These are phyloP conservation scores for Hydractinia symbiolongicarpus DNA, from an alignment of 30 jellyfish, hydroid and myxozoan species.

Conservation along the genomic window DNA sequence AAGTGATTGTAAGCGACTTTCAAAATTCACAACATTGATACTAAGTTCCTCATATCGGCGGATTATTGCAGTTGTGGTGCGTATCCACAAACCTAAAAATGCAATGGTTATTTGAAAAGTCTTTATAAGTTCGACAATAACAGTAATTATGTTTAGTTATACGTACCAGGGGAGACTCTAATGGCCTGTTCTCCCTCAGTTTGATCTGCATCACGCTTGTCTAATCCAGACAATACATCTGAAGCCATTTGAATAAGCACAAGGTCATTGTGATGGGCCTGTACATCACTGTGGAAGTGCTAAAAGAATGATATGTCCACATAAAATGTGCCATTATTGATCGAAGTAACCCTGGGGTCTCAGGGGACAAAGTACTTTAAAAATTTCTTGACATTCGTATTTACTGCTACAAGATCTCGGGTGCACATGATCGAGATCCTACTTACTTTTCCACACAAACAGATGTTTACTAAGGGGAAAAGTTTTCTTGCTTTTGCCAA, in stretches of 20 bases:
- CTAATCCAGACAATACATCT: conserved; percentile 85
- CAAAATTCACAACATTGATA: conserved; percentile 42
- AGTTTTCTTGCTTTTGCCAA: too few species aligned
- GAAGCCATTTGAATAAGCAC: conserved; percentile 85
- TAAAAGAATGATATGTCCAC: not conserved
- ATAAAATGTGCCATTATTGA: too few species aligned
- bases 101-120: not conserved
- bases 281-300: conserved; percentile 66
- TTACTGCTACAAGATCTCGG: not conserved
- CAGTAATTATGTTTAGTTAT: not conserved
- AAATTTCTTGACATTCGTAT: not conserved
- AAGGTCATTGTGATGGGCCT: conserved; percentile 79
- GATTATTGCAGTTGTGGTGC: conserved; percentile 72
- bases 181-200: conserved; percentile 70
- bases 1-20: conserved; percentile 74
- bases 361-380: not conserved
- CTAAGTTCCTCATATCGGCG: conserved; percentile 81
- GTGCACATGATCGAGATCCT: not conserved
- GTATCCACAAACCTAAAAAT: conserved; percentile 81
- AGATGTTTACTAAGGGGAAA: too few species aligned
- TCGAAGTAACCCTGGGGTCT: not conserved
- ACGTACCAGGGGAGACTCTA: conserved; percentile 65
- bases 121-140: not conserved
- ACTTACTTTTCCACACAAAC: too few species aligned
- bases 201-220: conserved; percentile 77